Base-by-base conservation (phyloP, 2,888 invertebrate species). In the Anodontia alba region DNA sequence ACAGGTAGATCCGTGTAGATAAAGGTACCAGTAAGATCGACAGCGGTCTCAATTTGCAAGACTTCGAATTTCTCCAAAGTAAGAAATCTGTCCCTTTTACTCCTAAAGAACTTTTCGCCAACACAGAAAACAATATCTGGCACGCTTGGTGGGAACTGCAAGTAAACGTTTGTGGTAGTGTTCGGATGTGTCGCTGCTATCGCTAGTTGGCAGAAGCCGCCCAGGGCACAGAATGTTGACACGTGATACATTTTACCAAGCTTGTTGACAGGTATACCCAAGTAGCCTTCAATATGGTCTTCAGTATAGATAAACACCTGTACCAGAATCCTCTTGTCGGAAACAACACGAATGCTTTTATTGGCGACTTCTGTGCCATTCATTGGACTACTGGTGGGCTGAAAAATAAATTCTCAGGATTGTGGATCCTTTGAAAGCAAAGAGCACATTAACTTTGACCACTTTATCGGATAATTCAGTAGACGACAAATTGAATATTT, bases 161-260 rank as follows among this genome's bases (percentile, higher is more conserved):
- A 51, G 5, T 62, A 74, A 7, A 81, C 57, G 0, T 38, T 26
- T 3, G 54, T 23, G n/a, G n/a, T n/a, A 0, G 77, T 81, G 5
- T 81, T 51, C 15, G 70, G 66, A 20, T 79, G 36, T 1, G 71
- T 29, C 1, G 84, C 76, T 0, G 84, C 70, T 5, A 84, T 62
- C 17, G 79, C 75, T 8, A 84, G 15, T 49, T 84, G 84, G 31
- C 84, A 84, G 51, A 62, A 79, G 3, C 84, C 84, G 42, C 79
- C 77, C 7, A 72, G 62, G 8, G 73, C 77, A 68, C 84, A 84
- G 72, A 81, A 84, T 5, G 81, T 84, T 5, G 79, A 43, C 10
- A 77, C 75, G 7, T 54, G 67, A 57, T 79, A 81, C 7, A 46
- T 66, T 0, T 67, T 38, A 12, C 74, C 77, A 0, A 81, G 51